Percentiles rank a stretch among this genome's conserved stretches.
phyloP scores from a whole-genome alignment of 2,888 invertebrate species.

The Sisyra nigra region DNA sequence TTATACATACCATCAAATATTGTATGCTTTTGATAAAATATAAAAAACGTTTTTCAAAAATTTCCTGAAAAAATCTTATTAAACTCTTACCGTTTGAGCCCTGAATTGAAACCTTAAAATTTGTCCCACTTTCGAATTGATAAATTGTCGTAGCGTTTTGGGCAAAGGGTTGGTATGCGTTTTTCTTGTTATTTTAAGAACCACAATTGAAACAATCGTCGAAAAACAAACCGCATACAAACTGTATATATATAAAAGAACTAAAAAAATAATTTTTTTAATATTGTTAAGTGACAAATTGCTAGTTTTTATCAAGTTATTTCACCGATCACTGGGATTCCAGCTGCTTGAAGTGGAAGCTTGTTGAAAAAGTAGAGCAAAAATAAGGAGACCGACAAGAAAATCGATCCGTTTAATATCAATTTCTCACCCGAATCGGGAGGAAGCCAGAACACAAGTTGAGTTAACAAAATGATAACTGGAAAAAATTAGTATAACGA shows the following conservation, averaged over 20 bases:
- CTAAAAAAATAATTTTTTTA: slow-evolving; percentile 24
- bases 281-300: neutral
- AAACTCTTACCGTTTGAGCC: no score
- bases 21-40: no score
- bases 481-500: no score
- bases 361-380: no score
- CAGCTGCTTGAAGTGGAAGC: no score
- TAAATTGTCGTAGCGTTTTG: slow-evolving; percentile 21
- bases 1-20: neutral
- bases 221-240: slow-evolving; percentile 35
- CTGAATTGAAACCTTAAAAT: slow-evolving; percentile 26
- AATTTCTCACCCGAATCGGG: no score
- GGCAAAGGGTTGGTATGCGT: slow-evolving; percentile 30
- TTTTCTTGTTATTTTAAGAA: slow-evolving; percentile 33
- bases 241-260: slow-evolving; percentile 37
- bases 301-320: no score
- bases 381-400: no score
- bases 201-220: slow-evolving; percentile 32
- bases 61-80: neutral
- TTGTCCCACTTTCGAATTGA: slow-evolving; percentile 28
- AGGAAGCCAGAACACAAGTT: no score
- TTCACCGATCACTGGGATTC: no score
- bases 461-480: no score
- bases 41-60: neutral
- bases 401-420: no score